A percentile compares a stretch with the other conserved stretches of the same genome.
Conservation (phyloP, 2,888 invertebrate genomes). For the Parochlus steinenii region DNA sequence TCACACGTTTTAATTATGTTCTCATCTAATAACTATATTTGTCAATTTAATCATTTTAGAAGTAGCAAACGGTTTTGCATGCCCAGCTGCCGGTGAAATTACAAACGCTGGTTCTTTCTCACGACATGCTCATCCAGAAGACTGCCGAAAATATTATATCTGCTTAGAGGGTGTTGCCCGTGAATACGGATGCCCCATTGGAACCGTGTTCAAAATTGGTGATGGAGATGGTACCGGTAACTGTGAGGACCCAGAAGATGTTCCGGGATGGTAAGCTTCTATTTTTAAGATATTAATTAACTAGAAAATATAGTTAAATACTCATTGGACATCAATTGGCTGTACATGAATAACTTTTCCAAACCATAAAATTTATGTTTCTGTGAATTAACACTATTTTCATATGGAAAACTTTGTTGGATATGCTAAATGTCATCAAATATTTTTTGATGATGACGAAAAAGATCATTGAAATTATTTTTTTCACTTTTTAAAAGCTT, state of each 20-base stretch:
- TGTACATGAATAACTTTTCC: neutral
- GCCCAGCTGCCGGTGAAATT: slow-evolving; percentile 69
- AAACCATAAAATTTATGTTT: too few species aligned
- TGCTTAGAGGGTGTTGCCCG: slow-evolving; percentile 80
- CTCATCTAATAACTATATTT: neutral
- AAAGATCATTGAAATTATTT: too few species aligned
- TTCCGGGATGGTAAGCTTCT: slow-evolving; percentile 78
- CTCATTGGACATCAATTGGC: neutral
- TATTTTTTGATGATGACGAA: too few species aligned
- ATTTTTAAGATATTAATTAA: slow-evolving; percentile 4
- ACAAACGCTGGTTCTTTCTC: slow-evolving; percentile 79
- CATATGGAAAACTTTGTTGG: too few species aligned
- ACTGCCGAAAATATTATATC: slow-evolving; percentile 90
- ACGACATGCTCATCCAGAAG: slow-evolving; percentile 86
- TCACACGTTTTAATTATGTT: neutral
- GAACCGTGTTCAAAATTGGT: slow-evolving; percentile 89
- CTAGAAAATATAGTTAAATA: slow-evolving; percentile 1
- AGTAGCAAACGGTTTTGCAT: slow-evolving; percentile 77
- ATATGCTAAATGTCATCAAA: too few species aligned
- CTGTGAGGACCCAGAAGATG: slow-evolving; percentile 90
- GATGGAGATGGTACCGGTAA: slow-evolving; percentile 79
- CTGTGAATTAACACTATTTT: too few species aligned
- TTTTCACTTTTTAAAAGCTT: too few species aligned
- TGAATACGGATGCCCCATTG: slow-evolving; percentile 90
- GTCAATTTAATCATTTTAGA: slow-evolving; percentile 37